These are phyloP conservation scores for Musca vetustissima DNA, from an alignment of 1,140 invertebrate species.

Conservation along the genomic window DNA sequence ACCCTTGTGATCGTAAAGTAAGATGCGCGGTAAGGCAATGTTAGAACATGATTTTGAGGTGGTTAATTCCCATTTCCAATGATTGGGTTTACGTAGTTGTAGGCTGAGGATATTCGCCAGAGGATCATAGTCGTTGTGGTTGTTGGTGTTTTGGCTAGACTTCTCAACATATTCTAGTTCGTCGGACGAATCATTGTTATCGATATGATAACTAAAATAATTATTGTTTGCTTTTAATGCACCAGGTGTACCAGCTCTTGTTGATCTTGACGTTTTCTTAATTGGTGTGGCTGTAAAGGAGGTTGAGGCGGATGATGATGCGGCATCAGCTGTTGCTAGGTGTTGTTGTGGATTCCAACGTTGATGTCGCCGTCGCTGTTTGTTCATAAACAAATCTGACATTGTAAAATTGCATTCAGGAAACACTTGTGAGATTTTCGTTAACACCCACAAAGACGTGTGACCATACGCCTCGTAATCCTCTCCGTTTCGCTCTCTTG, in stretches of 20 bases:
- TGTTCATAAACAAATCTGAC: slow-evolving; percentile 31
- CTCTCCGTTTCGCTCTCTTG: no score
- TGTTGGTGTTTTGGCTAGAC: neutral
- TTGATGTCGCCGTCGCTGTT: slow-evolving; percentile 10
- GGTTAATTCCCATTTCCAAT: slow-evolving; percentile 60
- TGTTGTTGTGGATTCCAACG: neutral
- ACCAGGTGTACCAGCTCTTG: neutral
- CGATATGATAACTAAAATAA: neutral
- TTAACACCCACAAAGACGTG: neutral
- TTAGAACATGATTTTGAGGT: slow-evolving; percentile 60
- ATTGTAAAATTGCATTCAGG: slow-evolving; percentile 20
- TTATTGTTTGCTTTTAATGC: neutral
- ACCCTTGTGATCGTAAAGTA: slow-evolving; percentile 57
- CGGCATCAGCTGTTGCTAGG: neutral
- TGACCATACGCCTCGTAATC: neutral
- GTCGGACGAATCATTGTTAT: neutral
- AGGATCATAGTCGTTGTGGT: slow-evolving; percentile 11
- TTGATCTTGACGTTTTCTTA: neutral
- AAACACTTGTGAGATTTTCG: slow-evolving; percentile 22
- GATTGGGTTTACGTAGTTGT: slow-evolving; percentile 57
- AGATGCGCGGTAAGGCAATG: slow-evolving; percentile 57
- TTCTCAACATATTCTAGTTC: neutral
- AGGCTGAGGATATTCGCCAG: slow-evolving; percentile 53
- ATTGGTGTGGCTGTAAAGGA: neutral
- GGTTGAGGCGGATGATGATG: neutral